Evolutionary conservation across 1,140 invertebrate species (phyloP), one percentile per base, ranked within the genome.

Genomic region (Ips nitidus): DNA sequence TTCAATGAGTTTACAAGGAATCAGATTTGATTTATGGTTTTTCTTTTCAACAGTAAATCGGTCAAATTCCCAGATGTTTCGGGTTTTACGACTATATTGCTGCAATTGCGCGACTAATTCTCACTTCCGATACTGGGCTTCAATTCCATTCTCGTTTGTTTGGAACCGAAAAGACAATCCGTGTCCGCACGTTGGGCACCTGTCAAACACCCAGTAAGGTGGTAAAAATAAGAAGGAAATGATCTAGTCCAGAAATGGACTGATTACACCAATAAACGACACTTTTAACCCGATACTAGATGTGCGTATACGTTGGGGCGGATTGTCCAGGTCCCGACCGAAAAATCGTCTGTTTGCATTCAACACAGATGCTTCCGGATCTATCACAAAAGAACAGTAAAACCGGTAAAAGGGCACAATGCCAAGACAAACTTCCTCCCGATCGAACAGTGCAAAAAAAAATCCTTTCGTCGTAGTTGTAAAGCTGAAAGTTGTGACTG

Each of bases 361-460:
- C 52, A 60, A 68, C 57, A 43, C 66, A 68, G 66, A 68, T 68
- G 66, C 66, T 68, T 68, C 66, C 66, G 66, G 66, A 68, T 68
- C 39, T 43, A 55, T 68, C 56, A 68, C 66, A 68, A 68, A 60
- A 61, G 66, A 61, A 68, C 66, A 59, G 66, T 61, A 57, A 66
- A 68, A 59, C 66, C 56, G 56, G 41, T 57, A 68, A 56, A 57
- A 68, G 66, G 22, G 22, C 7, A 68, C 66, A 68, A 68, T 68
- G 47, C 56, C 7, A 68, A 68, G 56, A 68, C 57, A 68, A 68
- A 68, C 66, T 68, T 68, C 66, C 66, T 68, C 36, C 56, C 36
- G 45, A 40, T 39, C 37, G 39, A 6, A 22, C 22, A 22, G 22
- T 22, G 22, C 22, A 22, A 56, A 42, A 67, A 52, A 50, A 68